Percentiles rank a stretch among this genome's conserved stretches.
Conservation (phyloP, 2,113 vertebrate species). For the Ahaetulla prasina region DNA sequence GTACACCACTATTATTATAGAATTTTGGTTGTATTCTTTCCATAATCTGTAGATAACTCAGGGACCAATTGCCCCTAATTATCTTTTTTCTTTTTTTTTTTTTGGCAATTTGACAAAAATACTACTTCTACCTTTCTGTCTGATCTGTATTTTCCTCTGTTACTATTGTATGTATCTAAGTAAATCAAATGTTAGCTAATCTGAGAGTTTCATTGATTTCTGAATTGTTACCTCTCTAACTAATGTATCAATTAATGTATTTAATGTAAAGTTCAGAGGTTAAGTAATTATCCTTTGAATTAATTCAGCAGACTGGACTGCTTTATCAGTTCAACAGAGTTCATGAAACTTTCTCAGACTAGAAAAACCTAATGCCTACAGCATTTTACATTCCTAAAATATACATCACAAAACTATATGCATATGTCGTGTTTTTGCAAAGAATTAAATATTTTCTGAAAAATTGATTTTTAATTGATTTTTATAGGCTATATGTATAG, state of each 20-base stretch:
- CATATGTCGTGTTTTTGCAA: neutral
- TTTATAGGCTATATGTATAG: slow-evolving; percentile 91
- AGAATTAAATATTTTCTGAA: neutral
- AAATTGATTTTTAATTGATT: slow-evolving; percentile 4
- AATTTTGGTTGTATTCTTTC: neutral
- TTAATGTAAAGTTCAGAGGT: neutral
- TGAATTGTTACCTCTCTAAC: neutral
- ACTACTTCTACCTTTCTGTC: neutral
- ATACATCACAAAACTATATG: neutral
- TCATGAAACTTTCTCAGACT: neutral
- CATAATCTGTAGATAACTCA: neutral
- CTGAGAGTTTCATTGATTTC: neutral
- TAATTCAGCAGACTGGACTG: neutral
- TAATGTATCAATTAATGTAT: neutral
- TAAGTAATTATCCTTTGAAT: neutral
- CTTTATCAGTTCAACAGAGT: neutral
- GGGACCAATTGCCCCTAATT: neutral
- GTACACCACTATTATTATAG: neutral
- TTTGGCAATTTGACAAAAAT: neutral
- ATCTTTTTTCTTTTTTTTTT: neutral
- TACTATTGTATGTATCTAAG: neutral
- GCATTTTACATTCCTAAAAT: neutral
- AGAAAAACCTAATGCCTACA: neutral
- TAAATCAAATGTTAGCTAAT: neutral
- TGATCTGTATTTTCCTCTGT: neutral